These are phyloP conservation scores for Mus musculus DNA, from an alignment of 2,113 vertebrate species.

Conservation along the genomic window GRCm39 chr2:127410501-127411000, in stretches of 20 bases:
- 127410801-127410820: conserved; percentile 79
- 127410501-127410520: conserved; percentile 59
- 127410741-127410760: conserved; percentile 79
- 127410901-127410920: conserved; percentile 80
- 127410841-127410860: conserved; percentile 82
- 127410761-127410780: conserved; percentile 81
- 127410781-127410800: conserved; percentile 81
- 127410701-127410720: conserved; percentile 83
- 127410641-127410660: conserved; percentile 77
- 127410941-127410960: conserved; percentile 80
- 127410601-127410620: conserved; percentile 80
- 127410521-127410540: conserved; percentile 75
- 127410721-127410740: conserved; percentile 77
- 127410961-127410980: conserved; percentile 82
- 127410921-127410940: conserved; percentile 81
- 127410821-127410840: conserved; percentile 79
- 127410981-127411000: conserved; percentile 79
- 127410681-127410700: conserved; percentile 81
- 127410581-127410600: conserved; percentile 66
- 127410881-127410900: conserved; percentile 80
- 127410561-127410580: conserved; percentile 55
- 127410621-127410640: conserved; percentile 80
- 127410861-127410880: conserved; percentile 79
- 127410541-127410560: conserved; percentile 45
- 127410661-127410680: conserved; percentile 79